Percentiles rank a stretch among this genome's conserved stretches.
Conservation (phyloP, 2,797 vertebrate species). For the Clarias fuscus region DNA sequence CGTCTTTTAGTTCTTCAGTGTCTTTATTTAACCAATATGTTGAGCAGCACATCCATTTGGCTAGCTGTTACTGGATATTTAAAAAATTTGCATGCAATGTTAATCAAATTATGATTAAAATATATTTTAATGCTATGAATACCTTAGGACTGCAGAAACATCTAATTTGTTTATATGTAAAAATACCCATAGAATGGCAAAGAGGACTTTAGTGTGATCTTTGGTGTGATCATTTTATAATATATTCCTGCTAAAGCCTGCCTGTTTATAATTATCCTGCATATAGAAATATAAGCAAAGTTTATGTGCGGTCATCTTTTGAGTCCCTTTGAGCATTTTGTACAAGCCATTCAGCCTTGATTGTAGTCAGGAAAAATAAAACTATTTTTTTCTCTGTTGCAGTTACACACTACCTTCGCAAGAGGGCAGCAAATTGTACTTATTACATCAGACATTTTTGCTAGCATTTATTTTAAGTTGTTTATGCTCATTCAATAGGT, state of each 20-base stretch:
- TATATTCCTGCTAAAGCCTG: neutral
- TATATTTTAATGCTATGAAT: neutral
- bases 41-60: neutral
- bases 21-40: neutral
- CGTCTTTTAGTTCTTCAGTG: neutral
- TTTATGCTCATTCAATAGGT: neutral
- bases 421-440: conserved; percentile 47
- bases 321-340: neutral
- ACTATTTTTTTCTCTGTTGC: neutral
- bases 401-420: conserved; percentile 30
- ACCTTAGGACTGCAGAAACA: neutral
- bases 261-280: neutral
- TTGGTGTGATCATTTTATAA: no score
- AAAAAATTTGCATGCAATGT: neutral
- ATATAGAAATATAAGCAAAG: neutral
- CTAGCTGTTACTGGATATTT: neutral
- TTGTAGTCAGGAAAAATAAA: no score
- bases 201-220: neutral
- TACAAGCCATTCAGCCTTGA: neutral
- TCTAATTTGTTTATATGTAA: neutral
- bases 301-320: neutral
- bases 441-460: neutral
- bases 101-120: neutral
- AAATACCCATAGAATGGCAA: neutral
- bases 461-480: neutral